These are phyloP conservation scores for Agrypnia vestita DNA, from an alignment of 1,140 invertebrate species.

Conservation along the genomic window DNA sequence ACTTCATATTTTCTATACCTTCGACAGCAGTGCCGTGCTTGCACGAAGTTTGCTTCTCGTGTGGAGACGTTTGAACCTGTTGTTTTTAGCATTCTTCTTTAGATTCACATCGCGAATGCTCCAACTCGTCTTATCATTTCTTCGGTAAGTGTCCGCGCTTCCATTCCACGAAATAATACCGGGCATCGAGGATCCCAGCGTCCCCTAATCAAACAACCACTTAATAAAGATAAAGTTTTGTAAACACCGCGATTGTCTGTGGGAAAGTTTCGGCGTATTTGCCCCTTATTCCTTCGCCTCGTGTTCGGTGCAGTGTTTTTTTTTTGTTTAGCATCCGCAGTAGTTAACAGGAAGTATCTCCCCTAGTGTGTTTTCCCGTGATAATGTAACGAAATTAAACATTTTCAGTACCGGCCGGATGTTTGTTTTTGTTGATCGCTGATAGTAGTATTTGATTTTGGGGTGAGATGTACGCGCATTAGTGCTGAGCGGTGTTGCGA, in stretches of 20 bases:
- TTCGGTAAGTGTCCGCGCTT: too few species aligned
- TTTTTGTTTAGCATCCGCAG: not conserved
- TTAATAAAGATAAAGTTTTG: not conserved
- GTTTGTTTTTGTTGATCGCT: not conserved
- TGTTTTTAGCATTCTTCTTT: too few species aligned
- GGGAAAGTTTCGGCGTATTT: not conserved
- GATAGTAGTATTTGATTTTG: not conserved
- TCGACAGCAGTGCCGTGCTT: too few species aligned
- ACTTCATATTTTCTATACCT: too few species aligned
- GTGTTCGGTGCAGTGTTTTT: not conserved
- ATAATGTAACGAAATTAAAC: not conserved
- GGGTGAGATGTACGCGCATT: not conserved
- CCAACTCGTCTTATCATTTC: too few species aligned
- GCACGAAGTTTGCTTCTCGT: too few species aligned
- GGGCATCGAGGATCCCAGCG: too few species aligned
- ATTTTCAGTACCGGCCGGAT: not conserved
- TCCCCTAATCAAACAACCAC: too few species aligned
- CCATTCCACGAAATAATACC: too few species aligned
- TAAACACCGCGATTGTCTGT: constrained; percentile 2
- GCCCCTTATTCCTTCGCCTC: too few species aligned
- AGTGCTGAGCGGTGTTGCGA: not conserved
- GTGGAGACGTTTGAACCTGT: too few species aligned
- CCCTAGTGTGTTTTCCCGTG: not conserved
- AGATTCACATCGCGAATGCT: too few species aligned
- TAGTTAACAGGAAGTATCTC: not conserved